Evolutionary conservation across 1,140 invertebrate species (phyloP).

Genomic region (Ceratitis capitata): DNA sequence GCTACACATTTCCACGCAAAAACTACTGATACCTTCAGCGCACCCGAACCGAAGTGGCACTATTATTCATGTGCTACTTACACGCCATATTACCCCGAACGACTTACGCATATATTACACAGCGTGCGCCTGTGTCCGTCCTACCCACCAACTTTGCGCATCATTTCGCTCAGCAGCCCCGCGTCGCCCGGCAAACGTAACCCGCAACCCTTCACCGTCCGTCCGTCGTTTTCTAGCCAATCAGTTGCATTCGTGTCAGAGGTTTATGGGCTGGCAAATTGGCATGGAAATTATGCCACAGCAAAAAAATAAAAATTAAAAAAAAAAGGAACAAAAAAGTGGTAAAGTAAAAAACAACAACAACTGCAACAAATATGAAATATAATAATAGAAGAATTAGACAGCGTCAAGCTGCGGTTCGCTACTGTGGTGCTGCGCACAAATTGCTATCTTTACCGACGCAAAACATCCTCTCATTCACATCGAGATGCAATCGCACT

Average conservation of each 20-base stretch:
- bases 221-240: neutral
- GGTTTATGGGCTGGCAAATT: conserved; percentile 28
- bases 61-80: conserved; percentile 2
- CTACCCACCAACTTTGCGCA: neutral
- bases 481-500: neutral
- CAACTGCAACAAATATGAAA: no score
- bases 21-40: neutral
- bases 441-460: neutral
- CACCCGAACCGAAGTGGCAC: neutral
- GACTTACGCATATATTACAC: neutral
- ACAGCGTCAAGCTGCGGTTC: neutral
- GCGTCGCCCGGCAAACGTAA: neutral
- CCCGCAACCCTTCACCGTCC: neutral
- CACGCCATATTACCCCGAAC: neutral
- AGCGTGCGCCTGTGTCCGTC: neutral
- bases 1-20: neutral
- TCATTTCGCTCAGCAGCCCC: neutral
- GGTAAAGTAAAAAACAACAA: no score
- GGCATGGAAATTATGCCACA: conserved; percentile 34
- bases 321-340: neutral
- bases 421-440: no score
- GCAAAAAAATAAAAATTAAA: neutral
- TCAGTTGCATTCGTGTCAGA: conserved; percentile 7
- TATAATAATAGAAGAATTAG: neutral
- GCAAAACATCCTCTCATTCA: neutral